Percentiles rank a stretch among this genome's conserved stretches.
These are phyloP conservation scores for Bursaphelenchus okinawaensis DNA, from an alignment of 2,888 invertebrate genomes.

Conservation along the genomic window DNA sequence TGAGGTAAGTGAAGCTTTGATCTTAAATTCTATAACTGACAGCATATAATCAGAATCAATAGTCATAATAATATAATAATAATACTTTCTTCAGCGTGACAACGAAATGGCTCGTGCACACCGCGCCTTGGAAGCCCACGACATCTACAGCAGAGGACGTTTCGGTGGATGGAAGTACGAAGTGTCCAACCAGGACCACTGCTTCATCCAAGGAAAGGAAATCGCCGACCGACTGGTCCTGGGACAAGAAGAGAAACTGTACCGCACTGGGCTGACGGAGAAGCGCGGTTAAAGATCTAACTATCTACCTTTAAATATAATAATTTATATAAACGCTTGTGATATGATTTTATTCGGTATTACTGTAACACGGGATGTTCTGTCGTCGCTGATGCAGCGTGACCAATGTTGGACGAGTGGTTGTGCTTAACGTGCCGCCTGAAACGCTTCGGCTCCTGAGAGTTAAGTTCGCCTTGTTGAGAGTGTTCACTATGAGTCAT, in stretches of 20 bases:
- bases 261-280: conserved; percentile 44
- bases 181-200: conserved; percentile 56
- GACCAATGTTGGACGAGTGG: not conserved
- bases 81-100: conserved; percentile 36
- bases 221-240: conserved; percentile 52
- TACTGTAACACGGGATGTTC: not conserved
- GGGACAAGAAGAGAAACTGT: conserved; percentile 51
- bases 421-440: not conserved
- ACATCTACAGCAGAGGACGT: conserved; percentile 54
- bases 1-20: conserved; percentile 30
- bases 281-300: conserved; percentile 28
- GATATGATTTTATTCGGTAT: not conserved
- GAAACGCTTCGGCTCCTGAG: not conserved
- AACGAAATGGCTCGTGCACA: conserved; percentile 52
- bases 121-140: conserved; percentile 42
- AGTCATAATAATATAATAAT: not conserved
- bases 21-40: not conserved
- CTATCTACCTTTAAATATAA: not conserved
- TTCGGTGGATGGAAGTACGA: conserved; percentile 56
- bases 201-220: conserved; percentile 57
- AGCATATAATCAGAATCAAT: not conserved
- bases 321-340: not conserved
- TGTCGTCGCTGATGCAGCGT: not conserved
- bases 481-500: not conserved
- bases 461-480: not conserved